Percentiles rank a stretch among this genome's conserved stretches.
Evolutionary conservation across 2,888 invertebrate genomes (phyloP).

Genomic region (Ypsolopha sequella): DNA sequence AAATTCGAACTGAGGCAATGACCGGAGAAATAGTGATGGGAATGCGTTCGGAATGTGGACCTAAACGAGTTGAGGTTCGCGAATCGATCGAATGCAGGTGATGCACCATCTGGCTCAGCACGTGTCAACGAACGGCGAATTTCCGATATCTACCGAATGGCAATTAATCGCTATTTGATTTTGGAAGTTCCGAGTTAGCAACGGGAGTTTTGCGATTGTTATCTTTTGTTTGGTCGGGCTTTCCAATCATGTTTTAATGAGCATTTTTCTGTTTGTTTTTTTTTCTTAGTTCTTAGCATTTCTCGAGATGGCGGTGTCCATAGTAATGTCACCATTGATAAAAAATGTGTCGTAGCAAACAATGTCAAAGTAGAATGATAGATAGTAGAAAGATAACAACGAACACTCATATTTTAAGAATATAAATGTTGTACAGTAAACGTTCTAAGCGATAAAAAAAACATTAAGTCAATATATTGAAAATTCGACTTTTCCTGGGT

Average conservation of each 20-base stretch:
- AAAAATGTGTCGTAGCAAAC: too few relatives aligned
- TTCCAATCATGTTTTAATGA: neutral
- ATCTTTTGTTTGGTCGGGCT: neutral
- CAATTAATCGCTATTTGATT: conserved; percentile 30
- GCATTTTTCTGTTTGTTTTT: neutral
- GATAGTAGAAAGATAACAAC: too few relatives aligned
- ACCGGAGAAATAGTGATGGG: conserved; percentile 35
- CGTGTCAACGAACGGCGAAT: conserved; percentile 41
- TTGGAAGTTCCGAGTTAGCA: conserved; percentile 14
- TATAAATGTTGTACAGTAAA: too few relatives aligned
- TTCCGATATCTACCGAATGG: conserved; percentile 30
- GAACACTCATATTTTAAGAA: too few relatives aligned
- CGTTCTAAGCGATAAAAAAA: too few relatives aligned
- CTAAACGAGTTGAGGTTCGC: conserved; percentile 36
- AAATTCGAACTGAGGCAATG: conserved; percentile 28
- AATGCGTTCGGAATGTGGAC: conserved; percentile 47
- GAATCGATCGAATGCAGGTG: conserved; percentile 43
- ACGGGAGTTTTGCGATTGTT: conserved; percentile 13
- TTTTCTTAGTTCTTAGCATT: too few relatives aligned
- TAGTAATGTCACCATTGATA: too few relatives aligned
- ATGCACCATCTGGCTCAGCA: conserved; percentile 51
- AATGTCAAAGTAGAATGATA: too few relatives aligned
- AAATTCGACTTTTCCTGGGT: too few relatives aligned
- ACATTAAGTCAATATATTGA: too few relatives aligned
- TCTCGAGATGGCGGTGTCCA: too few relatives aligned